Evolutionary conservation across 2,113 vertebrate genomes (phyloP), one percentile per base, ranked within the genome.

Genomic region (Lontra canadensis): DNA sequence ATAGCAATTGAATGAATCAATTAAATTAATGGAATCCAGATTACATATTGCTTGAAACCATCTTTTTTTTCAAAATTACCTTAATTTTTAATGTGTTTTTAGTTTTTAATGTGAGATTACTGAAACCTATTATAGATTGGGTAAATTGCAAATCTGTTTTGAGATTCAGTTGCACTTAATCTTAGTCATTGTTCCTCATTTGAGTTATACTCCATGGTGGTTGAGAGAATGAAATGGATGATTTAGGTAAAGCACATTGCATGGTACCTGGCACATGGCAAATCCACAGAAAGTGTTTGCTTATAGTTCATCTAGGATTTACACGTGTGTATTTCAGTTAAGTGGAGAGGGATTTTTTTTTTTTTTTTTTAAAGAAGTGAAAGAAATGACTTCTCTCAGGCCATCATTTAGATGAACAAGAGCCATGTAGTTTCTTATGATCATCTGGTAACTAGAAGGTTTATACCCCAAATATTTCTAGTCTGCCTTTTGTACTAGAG

Each of bases 1-100:
- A 7, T 21, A 67, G 25, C 49, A 42, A 2, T 76, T 80, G 42
- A 95, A 91, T 86, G 47, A 63, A 65, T 94, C 42, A 90, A 92
- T 83, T 59, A 76, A 95, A 42, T 67, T 87, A 6, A 14, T 57
- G 3, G 7, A 87, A 23, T 71, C 23, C 55, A 61, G 29, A 57
- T 88, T 86, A 69, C 4, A 26, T 59, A 86, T 78, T 55, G 79
- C 15, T 39, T 69, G 4, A 96, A 96, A 44, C 11, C 5, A 25
- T 73, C 8, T 52, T 8, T 76, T 78, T 20, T 88, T 6, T 63
- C 7, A 73, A 82, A 79, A 76, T 15, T 69, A 14, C 14, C 18
- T 71, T 26, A 67, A 36, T 67, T 95, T 81, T 39, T 59, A 82
- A n/a, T 49, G 8, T 86, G 7, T 17, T 94, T 95, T 97, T 85